Evolutionary conservation across 2,888 invertebrate species (phyloP).

Genomic region (Mimachlamys varia): DNA sequence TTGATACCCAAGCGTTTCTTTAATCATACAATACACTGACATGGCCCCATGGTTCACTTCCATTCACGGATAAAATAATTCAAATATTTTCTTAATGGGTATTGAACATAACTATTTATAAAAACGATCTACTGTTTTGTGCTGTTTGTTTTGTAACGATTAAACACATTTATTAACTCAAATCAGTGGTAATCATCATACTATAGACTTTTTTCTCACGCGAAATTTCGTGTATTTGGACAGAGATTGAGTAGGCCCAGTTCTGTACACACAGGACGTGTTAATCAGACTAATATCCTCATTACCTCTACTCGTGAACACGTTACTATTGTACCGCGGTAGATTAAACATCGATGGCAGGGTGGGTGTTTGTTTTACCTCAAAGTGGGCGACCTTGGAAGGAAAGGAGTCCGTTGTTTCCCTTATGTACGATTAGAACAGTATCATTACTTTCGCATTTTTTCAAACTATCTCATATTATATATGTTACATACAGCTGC

Average conservation of each 20-base stretch:
- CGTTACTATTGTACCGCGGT: neutral
- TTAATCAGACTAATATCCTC: neutral
- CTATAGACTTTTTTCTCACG: neutral
- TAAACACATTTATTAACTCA: neutral
- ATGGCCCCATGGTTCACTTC: neutral
- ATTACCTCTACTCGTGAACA: neutral
- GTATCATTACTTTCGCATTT: no score
- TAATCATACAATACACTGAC: no score
- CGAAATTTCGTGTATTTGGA: neutral
- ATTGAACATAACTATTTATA: neutral
- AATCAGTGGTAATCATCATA: neutral
- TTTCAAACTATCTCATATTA: no score
- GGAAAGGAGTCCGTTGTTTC: neutral
- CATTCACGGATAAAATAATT: neutral
- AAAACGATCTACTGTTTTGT: neutral
- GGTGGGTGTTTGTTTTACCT: neutral
- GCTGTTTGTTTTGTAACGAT: neutral
- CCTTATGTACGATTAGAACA: no score
- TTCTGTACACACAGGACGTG: neutral
- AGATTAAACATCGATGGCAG: neutral
- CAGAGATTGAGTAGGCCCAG: neutral
- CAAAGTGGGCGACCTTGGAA: neutral
- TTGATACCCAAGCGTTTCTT: no score
- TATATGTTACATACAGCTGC: no score
- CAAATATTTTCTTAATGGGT: neutral